These are phyloP conservation scores for Vireo altiloquus DNA, from an alignment of 2,113 vertebrate species.

Conservation along the genomic window DNA sequence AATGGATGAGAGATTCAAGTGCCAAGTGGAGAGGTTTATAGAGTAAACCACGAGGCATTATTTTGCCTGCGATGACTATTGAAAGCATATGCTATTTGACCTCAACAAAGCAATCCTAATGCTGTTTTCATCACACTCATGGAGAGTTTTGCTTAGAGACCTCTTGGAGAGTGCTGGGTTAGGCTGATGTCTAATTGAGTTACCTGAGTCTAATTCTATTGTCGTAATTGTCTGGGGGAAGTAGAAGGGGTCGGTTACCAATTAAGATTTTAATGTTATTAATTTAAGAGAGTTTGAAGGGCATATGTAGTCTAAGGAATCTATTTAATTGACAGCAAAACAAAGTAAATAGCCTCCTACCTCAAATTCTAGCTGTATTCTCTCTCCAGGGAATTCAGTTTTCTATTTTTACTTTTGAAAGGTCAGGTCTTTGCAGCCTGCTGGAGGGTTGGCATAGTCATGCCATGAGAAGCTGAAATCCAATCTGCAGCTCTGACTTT, in stretches of 20 bases:
- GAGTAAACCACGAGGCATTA: not conserved
- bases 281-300: slow-evolving; percentile 43
- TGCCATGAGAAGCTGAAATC: not conserved
- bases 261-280: slow-evolving; percentile 45
- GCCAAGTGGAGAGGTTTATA: not conserved
- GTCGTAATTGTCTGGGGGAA: slow-evolving; percentile 18
- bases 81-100: not conserved
- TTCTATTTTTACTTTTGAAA: slow-evolving; percentile 40
- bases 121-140: not conserved
- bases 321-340: slow-evolving; percentile 22
- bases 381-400: not conserved
- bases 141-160: not conserved
- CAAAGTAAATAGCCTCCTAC: not conserved
- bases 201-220: slow-evolving; percentile 47
- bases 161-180: not conserved
- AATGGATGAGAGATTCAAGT: not conserved
- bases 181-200: slow-evolving; percentile 22
- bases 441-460: not conserved
- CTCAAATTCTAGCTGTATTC: not conserved
- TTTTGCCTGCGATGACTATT: not conserved
- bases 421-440: not conserved
- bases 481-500: not conserved
- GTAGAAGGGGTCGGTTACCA: slow-evolving; percentile 27
- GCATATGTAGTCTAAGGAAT: not conserved
- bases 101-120: not conserved